Evolutionary conservation across 2,113 vertebrate genomes (phyloP).

Genomic region (Potamarius usumacintae): DNA sequence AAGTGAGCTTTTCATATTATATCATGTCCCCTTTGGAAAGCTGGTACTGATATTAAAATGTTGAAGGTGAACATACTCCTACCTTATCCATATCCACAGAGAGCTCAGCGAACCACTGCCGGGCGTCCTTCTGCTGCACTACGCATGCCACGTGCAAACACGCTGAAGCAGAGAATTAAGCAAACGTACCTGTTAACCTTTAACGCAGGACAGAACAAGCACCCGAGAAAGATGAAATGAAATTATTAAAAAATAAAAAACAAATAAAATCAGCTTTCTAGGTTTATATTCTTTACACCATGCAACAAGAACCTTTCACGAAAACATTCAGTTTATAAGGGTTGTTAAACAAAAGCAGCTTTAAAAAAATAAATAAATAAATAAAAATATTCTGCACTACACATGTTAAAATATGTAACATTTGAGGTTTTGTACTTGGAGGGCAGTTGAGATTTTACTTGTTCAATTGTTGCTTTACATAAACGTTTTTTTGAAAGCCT

Average conservation of each 20-base stretch:
- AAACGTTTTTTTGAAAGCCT: too few relatives aligned
- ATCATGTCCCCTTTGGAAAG: too few relatives aligned
- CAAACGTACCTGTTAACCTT: background rate
- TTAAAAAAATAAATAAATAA: background rate
- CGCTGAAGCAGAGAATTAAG: constrained; percentile 68
- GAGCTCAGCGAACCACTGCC: constrained; percentile 98
- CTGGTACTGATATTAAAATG: too few relatives aligned
- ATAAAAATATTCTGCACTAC: background rate
- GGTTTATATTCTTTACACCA: background rate
- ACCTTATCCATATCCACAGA: constrained; percentile 98
- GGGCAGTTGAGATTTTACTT: background rate
- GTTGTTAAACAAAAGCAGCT: background rate
- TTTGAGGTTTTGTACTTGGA: background rate
- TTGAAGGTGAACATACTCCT: background rate
- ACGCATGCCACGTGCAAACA: constrained; percentile 97
- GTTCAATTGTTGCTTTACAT: background rate
- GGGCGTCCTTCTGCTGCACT: constrained; percentile 97
- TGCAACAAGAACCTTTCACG: background rate
- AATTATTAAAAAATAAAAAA: background rate
- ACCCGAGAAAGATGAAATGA: background rate
- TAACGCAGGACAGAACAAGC: background rate
- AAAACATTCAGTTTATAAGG: background rate
- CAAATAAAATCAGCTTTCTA: background rate
- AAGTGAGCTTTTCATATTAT: too few relatives aligned
- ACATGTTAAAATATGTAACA: background rate